Evolutionary conservation across 2,113 vertebrate genomes (phyloP).

Genomic region (Chinchilla lanigera): DNA sequence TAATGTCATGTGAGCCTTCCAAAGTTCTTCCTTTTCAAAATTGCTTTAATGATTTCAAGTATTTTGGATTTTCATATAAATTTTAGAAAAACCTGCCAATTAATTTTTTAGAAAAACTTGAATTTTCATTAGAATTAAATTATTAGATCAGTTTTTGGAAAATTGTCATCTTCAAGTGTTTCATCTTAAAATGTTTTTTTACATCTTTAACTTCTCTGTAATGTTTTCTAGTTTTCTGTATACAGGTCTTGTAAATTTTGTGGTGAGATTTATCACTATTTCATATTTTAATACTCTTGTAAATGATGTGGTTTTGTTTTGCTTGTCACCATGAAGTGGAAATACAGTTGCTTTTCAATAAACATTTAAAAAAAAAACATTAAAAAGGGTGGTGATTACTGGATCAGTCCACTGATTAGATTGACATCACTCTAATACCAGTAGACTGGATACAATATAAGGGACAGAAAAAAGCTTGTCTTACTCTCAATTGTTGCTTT

Average conservation of each 20-base stretch:
- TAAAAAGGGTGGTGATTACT: neutral
- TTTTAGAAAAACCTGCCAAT: neutral
- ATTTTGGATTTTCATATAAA: neutral
- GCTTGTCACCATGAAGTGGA: neutral
- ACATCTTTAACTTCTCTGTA: neutral
- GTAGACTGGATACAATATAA: too few relatives aligned
- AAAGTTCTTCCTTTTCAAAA: too few relatives aligned
- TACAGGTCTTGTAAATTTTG: neutral
- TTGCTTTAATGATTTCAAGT: too few relatives aligned
- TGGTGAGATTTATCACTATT: neutral
- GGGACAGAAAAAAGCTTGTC: too few relatives aligned
- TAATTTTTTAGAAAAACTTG: neutral
- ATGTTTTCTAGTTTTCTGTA: neutral
- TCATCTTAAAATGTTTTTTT: neutral
- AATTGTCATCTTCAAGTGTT: neutral
- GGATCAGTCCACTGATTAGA: too few relatives aligned
- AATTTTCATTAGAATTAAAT: neutral
- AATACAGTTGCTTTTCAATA: neutral
- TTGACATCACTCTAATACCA: too few relatives aligned
- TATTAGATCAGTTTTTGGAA: neutral
- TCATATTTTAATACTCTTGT: neutral
- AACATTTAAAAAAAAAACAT: neutral
- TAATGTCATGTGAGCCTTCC: too few relatives aligned
- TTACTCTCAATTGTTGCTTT: too few relatives aligned
- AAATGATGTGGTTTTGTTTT: neutral